A percentile compares a stretch with the other conserved stretches of the same genome.
Evolutionary conservation across 1,140 invertebrate species (phyloP).

Genomic region (Listronotus bonariensis): DNA sequence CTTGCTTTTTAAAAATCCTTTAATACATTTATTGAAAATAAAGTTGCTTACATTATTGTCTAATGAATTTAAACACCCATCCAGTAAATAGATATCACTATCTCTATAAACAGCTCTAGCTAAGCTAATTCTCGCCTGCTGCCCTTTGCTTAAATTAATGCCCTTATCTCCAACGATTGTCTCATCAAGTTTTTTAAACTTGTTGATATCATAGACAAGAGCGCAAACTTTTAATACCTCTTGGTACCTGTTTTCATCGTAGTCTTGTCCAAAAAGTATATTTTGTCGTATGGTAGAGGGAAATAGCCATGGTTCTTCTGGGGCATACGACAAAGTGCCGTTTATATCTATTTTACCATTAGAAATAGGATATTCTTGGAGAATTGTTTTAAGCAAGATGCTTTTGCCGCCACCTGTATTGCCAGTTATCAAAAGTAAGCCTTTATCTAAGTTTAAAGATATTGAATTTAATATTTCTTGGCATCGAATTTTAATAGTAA

Average conservation of each 20-base stretch:
- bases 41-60: constrained; percentile 72
- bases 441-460: constrained; percentile 58
- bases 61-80: constrained; percentile 82
- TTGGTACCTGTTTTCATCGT: constrained; percentile 61
- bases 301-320: constrained; percentile 67
- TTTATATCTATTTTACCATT: constrained; percentile 43
- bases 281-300: constrained; percentile 61
- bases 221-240: constrained; percentile 67
- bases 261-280: constrained; percentile 65
- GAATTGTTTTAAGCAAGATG: constrained; percentile 78
- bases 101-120: constrained; percentile 82
- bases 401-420: constrained; percentile 75
- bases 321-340: constrained; percentile 65
- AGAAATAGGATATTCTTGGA: constrained; percentile 76
- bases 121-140: constrained; percentile 85
- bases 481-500: constrained; percentile 22
- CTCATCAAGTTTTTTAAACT: constrained; percentile 69
- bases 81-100: constrained; percentile 79
- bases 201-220: constrained; percentile 70
- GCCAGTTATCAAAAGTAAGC: constrained; percentile 69
- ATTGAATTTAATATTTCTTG: constrained; percentile 64
- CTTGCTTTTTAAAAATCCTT: constrained; percentile 69
- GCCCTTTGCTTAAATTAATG: constrained; percentile 84
- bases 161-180: constrained; percentile 84
- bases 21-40: constrained; percentile 73